These are phyloP conservation scores for Actenoides lindsayi DNA, from an alignment of 2,113 vertebrate genomes.

Conservation along the genomic window DNA sequence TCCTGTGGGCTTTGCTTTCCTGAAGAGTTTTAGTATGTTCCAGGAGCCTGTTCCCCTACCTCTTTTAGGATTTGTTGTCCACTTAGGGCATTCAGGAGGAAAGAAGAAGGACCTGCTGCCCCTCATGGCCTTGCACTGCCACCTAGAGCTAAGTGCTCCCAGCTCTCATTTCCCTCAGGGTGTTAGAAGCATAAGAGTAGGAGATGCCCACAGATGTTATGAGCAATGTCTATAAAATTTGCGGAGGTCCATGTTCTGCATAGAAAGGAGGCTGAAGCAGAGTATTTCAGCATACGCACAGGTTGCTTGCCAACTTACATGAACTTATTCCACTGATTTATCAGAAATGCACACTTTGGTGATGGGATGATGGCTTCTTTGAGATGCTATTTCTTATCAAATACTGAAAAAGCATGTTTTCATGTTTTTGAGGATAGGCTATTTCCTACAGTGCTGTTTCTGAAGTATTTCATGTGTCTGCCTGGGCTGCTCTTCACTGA, in stretches of 20 bases:
- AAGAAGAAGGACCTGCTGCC: background rate
- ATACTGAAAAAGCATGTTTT: background rate
- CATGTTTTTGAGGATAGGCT: background rate
- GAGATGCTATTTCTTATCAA: background rate
- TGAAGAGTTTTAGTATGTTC: background rate
- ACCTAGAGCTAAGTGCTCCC: background rate
- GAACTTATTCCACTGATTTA: background rate
- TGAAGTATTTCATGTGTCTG: background rate
- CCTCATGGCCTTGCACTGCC: conserved; percentile 15
- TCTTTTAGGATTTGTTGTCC: background rate
- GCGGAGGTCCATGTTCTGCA: fast-evolving
- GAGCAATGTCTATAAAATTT: background rate
- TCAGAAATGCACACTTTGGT: background rate
- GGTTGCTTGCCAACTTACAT: fast-evolving
- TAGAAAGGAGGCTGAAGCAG: background rate
- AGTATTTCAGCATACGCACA: fast-evolving
- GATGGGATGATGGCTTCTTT: background rate
- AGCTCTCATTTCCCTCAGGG: background rate
- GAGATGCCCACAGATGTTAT: background rate
- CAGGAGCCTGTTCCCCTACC: fast-evolving
- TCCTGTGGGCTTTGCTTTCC: background rate
- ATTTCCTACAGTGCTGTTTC: background rate
- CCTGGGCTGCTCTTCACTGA: background rate
- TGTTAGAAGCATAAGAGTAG: background rate
- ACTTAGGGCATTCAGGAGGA: background rate